These are phyloP conservation scores for Phrynocephalus forsythii DNA, from an alignment of 2,797 vertebrate species.

Conservation along the genomic window DNA sequence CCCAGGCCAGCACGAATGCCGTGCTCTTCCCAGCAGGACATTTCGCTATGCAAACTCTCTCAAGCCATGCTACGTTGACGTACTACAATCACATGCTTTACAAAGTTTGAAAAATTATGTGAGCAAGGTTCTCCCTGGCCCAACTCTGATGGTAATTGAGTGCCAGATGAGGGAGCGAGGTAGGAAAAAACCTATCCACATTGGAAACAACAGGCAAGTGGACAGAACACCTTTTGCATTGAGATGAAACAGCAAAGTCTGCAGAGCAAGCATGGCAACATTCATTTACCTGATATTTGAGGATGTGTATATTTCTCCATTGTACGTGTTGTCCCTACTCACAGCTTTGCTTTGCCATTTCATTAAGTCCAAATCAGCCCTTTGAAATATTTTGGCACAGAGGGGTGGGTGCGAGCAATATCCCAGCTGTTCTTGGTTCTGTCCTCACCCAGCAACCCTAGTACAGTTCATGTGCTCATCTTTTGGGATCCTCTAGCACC, in stretches of 20 bases:
- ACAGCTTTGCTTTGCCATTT: no score
- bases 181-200: not conserved
- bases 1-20: constrained; percentile 20
- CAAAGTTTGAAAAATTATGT: constrained; percentile 31
- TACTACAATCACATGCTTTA: constrained; percentile 45
- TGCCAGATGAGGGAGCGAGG: constrained; percentile 14
- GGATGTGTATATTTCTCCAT: no score
- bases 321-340: no score
- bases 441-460: no score
- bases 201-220: not conserved
- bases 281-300: no score
- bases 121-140: not conserved
- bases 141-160: constrained; percentile 14
- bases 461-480: no score
- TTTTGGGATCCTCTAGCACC: no score
- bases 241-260: not conserved
- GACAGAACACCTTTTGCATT: not conserved
- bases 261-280: no score
- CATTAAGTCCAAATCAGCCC: no score
- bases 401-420: no score
- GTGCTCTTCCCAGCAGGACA: not conserved
- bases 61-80: constrained; percentile 33
- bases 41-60: not conserved
- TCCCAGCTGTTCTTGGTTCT: no score
- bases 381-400: no score